Conservation (phyloP, 2,888 invertebrate species). For the Gymnocheta viridis region DNA sequence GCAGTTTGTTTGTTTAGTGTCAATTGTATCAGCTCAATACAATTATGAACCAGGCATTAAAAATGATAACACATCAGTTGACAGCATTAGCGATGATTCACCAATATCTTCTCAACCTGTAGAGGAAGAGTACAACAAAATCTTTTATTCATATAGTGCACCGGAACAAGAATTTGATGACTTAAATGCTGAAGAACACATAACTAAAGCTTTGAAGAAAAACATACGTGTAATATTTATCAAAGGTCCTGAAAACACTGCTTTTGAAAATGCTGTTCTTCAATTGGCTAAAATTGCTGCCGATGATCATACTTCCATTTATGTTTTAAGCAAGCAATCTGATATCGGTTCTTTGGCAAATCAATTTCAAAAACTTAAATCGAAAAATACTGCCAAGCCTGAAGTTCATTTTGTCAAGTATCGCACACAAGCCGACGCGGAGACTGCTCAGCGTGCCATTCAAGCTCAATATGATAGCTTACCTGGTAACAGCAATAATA, state of each 20-base stretch:
- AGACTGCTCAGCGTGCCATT: conserved; percentile 78
- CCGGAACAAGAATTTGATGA: conserved; percentile 78
- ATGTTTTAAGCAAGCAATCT: conserved; percentile 78
- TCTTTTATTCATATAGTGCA: conserved; percentile 77
- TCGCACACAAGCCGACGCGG: conserved; percentile 78
- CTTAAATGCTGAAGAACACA: conserved; percentile 71
- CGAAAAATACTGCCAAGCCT: conserved; percentile 73
- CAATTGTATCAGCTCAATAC: conserved; percentile 67
- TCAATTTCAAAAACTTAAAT: conserved; percentile 74
- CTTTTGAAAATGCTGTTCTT: conserved; percentile 76
- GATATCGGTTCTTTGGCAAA: conserved; percentile 75
- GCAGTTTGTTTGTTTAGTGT: conserved; percentile 74
- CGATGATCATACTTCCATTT: conserved; percentile 78
- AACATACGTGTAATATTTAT: conserved; percentile 80
- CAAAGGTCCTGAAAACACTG: conserved; percentile 78
- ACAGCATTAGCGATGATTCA: conserved; percentile 64
- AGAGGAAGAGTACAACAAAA: conserved; percentile 72
- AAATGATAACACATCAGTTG: conserved; percentile 43
- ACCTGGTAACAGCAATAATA: conserved; percentile 75
- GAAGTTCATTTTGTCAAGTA: conserved; percentile 80
- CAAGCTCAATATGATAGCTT: conserved; percentile 77
- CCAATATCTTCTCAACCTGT: conserved; percentile 70
- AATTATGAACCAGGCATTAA: conserved; percentile 57
- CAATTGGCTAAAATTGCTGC: conserved; percentile 75
- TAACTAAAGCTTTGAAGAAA: conserved; percentile 72